These are phyloP conservation scores for Spodoptera picta DNA, from an alignment of 2,888 invertebrate genomes.

Conservation along the genomic window DNA sequence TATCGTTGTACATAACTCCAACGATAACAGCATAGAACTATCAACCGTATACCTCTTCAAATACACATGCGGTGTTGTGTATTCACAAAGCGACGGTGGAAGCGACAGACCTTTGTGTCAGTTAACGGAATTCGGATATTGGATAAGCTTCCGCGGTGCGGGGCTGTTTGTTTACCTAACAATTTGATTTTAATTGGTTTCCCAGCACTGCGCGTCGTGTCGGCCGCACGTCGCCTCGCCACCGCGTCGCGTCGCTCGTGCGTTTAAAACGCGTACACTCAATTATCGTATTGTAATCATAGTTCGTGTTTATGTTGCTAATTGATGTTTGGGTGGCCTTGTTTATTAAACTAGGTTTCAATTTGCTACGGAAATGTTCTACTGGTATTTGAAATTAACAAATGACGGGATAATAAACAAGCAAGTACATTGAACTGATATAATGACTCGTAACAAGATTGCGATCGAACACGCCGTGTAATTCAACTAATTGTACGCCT, in stretches of 20 bases:
- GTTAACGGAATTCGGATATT: slow-evolving; percentile 83
- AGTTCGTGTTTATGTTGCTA: slow-evolving; percentile 47
- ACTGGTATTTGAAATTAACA: slow-evolving; percentile 34
- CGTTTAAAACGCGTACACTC: slow-evolving; percentile 34
- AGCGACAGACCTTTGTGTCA: slow-evolving; percentile 82
- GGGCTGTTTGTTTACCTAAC: slow-evolving; percentile 75
- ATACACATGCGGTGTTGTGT: slow-evolving; percentile 59
- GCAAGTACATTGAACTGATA: slow-evolving; percentile 43
- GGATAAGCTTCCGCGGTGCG: slow-evolving; percentile 75
- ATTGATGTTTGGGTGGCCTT: slow-evolving; percentile 39
- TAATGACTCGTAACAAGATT: slow-evolving; percentile 44
- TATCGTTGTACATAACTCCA: slow-evolving; percentile 28
- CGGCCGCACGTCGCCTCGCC: no score
- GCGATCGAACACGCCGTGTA: slow-evolving; percentile 43
- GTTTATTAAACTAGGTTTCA: slow-evolving; percentile 39
- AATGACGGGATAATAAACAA: slow-evolving; percentile 28
- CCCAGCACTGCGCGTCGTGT: slow-evolving; percentile 32
- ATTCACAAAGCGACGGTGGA: slow-evolving; percentile 73
- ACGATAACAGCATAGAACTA: slow-evolving; percentile 37
- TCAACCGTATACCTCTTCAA: slow-evolving; percentile 46
- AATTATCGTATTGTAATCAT: slow-evolving; percentile 42
- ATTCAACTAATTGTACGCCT: slow-evolving; percentile 42
- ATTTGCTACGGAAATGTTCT: slow-evolving; percentile 26
- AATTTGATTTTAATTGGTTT: slow-evolving; percentile 84
- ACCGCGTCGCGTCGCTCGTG: slow-evolving; percentile 42